Conservation (phyloP, 1,140 invertebrate genomes). For the Temnothorax nylanderi region DNA sequence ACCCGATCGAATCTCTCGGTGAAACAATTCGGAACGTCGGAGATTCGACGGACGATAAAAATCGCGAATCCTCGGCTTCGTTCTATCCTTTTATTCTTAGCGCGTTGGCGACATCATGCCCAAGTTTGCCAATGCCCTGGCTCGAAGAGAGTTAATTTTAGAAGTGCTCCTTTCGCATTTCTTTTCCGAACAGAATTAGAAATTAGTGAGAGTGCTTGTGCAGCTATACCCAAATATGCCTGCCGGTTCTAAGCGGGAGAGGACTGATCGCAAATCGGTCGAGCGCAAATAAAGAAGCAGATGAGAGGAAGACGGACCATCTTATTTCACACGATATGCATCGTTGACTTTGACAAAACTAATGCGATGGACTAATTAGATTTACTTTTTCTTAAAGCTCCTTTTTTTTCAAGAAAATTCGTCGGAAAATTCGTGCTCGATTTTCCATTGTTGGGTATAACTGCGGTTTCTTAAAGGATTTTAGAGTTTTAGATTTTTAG, state of each 20-base stretch:
- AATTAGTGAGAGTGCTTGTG: slow-evolving; percentile 77
- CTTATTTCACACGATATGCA: slow-evolving; percentile 1
- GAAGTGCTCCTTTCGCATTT: slow-evolving; percentile 84
- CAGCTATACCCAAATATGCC: slow-evolving; percentile 84
- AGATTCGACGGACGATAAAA: slow-evolving; percentile 41
- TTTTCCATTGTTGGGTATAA: slow-evolving; percentile 80
- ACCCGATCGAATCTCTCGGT: background rate
- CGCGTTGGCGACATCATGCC: slow-evolving; percentile 86
- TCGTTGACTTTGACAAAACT: slow-evolving; percentile 14
- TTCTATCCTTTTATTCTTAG: slow-evolving; percentile 69
- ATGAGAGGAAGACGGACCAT: slow-evolving; percentile 23
- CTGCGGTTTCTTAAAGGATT: slow-evolving; percentile 77
- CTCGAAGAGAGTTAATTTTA: slow-evolving; percentile 86
- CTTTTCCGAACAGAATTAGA: slow-evolving; percentile 78
- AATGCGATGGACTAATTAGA: background rate
- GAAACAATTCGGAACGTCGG: background rate
- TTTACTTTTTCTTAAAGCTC: background rate
- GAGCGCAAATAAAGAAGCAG: slow-evolving; percentile 35
- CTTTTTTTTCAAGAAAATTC: slow-evolving; percentile 23
- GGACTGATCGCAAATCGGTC: slow-evolving; percentile 32
- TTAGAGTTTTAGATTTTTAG: slow-evolving; percentile 78
- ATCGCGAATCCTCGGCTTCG: slow-evolving; percentile 2
- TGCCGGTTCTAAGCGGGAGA: slow-evolving; percentile 19
- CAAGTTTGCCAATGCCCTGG: slow-evolving; percentile 94
- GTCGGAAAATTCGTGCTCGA: slow-evolving; percentile 25